Base-by-base conservation (phyloP, 2,888 invertebrate genomes). In the Nowickia ferox region DNA sequence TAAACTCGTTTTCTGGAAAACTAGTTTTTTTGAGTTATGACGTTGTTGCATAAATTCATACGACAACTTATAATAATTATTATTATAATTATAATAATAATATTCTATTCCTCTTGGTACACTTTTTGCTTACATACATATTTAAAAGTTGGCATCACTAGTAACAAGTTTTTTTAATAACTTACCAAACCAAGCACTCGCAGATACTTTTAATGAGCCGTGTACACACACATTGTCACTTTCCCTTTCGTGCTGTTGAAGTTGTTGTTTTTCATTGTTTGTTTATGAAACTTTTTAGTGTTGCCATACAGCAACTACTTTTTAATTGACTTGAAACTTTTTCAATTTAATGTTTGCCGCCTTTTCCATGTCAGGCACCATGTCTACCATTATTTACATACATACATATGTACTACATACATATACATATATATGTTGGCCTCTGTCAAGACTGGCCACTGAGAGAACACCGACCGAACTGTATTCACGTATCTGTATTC, bases 201-300 rank as follows among this genome's bases (percentile, higher is more conserved):
- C 8, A 19, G 42, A 42, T 4, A 17, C 59, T 3, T 59, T 5
- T 9, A 38, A 11, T 38, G n/a, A 63, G 44, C 22, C 13, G 46
- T 57, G 22, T 61, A 74, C 84, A 69, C 53, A 84, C 2, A 86
- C 74, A 77, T 65, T 61, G 57, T 46, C 80, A 84, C 87, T 87
- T 82, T 87, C 84, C 63, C 68, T 86, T 87, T 84, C 81, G 22
- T 30, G 38, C n/a, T 48, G 19, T 40, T 59, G 61, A 22, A 2
- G 46, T 74, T 30, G 22, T 68, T 78, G 46, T 53, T 77, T 65
- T 6, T 30, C 30, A 44, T 10, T 42, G 51, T 40, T 69, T 66
- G 46, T 72, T 81, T 77, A 46, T 38, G 19, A 63, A 42, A 51
- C 30, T 44, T 59, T 66, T 68, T 11, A 53, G 66, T 68, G 48